Percentiles rank a stretch among this genome's conserved stretches.
phyloP scores from a whole-genome alignment of 2,113 vertebrate species.

The Melospiza georgiana region DNA sequence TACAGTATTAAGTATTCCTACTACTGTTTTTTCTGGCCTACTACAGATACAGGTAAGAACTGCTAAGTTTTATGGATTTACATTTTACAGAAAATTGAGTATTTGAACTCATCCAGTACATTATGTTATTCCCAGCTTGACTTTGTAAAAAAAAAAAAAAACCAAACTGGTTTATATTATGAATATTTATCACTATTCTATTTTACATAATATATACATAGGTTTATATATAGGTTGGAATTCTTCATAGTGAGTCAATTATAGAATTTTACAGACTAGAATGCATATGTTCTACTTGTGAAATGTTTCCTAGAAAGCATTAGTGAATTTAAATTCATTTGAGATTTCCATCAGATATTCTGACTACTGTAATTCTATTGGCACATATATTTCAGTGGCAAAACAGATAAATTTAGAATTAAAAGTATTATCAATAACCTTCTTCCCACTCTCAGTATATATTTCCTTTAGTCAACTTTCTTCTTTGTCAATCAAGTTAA shows the following conservation, averaged over 20 bases:
- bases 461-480: neutral
- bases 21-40: neutral
- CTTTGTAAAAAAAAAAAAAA: neutral
- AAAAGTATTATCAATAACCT: neutral
- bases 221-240: neutral
- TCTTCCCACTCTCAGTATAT: neutral
- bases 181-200: constrained; percentile 16
- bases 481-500: neutral
- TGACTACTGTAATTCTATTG: neutral
- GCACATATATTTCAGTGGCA: neutral
- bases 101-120: neutral
- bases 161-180: neutral
- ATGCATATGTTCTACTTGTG: neutral
- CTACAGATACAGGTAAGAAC: neutral
- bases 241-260: neutral
- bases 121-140: neutral
- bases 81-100: neutral
- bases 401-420: neutral
- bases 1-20: neutral
- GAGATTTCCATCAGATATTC: neutral
- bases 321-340: neutral
- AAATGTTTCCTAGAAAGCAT: constrained; percentile 11
- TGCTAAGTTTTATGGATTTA: neutral
- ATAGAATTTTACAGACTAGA: neutral
- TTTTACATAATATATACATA: neutral